Conservation (phyloP, 1,140 invertebrate genomes). For the Euura lappo region DNA sequence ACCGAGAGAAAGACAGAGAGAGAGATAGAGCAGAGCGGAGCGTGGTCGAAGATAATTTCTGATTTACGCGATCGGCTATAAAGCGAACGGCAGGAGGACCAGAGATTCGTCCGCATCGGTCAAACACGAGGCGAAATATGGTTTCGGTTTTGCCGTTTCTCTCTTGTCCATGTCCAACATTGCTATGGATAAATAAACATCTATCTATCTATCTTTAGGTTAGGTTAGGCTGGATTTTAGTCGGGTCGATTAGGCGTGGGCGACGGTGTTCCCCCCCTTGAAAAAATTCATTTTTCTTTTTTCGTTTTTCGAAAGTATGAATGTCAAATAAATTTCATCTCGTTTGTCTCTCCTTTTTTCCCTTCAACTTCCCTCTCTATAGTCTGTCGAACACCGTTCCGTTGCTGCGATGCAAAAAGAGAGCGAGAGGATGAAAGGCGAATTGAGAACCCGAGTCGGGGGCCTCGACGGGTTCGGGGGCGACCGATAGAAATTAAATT, state of each 20-base stretch:
- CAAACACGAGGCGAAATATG: too few species aligned
- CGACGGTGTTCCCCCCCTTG: constrained; percentile 2
- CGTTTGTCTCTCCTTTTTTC: background rate
- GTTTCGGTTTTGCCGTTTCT: too few species aligned
- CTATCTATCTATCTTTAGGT: too few species aligned
- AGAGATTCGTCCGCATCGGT: too few species aligned
- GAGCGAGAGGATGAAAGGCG: constrained; percentile 57
- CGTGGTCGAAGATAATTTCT: too few species aligned
- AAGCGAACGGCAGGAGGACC: too few species aligned
- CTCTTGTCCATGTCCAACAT: too few species aligned
- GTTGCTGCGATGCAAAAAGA: constrained; percentile 50
- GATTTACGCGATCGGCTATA: too few species aligned
- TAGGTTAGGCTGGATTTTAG: too few species aligned
- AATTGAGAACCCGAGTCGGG: constrained; percentile 33
- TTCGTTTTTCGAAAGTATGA: constrained; percentile 5
- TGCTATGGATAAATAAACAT: too few species aligned
- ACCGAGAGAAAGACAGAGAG: too few species aligned
- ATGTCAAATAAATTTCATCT: constrained; percentile 6
- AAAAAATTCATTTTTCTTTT: background rate
- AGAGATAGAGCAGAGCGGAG: too few species aligned
- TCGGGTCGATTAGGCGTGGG: background rate
- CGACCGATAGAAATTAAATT: constrained; percentile 61
- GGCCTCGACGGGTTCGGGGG: constrained; percentile 27
- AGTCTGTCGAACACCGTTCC: background rate
- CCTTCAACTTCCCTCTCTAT: constrained; percentile 24